Percentiles rank a stretch among this genome's conserved stretches.
These are phyloP conservation scores for Hymenopus coronatus DNA, from an alignment of 2,888 invertebrate species.

Conservation along the genomic window DNA sequence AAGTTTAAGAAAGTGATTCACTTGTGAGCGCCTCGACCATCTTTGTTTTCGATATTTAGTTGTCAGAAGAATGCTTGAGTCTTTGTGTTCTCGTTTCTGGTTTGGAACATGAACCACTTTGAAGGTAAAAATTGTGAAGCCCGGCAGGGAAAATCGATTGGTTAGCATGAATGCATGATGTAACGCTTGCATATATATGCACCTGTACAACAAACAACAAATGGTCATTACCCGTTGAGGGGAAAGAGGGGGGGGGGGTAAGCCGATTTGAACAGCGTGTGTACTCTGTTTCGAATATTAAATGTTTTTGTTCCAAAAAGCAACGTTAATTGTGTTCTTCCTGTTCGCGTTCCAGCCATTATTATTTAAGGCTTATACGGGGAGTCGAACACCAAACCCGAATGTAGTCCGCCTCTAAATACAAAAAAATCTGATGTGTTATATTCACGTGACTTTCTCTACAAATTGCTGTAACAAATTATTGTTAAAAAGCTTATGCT, in stretches of 20 bases:
- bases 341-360: slow-evolving; percentile 7
- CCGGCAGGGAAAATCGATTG: background rate
- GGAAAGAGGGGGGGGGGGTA: background rate
- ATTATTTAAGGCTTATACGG: slow-evolving; percentile 18
- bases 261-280: background rate
- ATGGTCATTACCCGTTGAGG: background rate
- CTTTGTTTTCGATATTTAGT: no score
- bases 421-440: no score
- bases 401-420: slow-evolving; percentile 9
- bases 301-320: slow-evolving; percentile 11
- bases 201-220: background rate
- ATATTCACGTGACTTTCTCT: no score
- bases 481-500: no score
- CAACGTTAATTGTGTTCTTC: slow-evolving; percentile 20
- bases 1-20: no score
- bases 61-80: no score
- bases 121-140: background rate
- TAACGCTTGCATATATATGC: background rate
- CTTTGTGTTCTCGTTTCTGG: background rate
- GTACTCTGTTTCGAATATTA: background rate
- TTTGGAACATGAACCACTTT: background rate
- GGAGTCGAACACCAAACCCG: background rate
- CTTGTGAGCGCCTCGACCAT: no score
- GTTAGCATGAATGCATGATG: background rate
- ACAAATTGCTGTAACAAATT: no score